Percentiles rank a stretch among this genome's conserved stretches.
phyloP scores from a whole-genome alignment of 2,797 vertebrate species.

The Malacoraja senta region DNA sequence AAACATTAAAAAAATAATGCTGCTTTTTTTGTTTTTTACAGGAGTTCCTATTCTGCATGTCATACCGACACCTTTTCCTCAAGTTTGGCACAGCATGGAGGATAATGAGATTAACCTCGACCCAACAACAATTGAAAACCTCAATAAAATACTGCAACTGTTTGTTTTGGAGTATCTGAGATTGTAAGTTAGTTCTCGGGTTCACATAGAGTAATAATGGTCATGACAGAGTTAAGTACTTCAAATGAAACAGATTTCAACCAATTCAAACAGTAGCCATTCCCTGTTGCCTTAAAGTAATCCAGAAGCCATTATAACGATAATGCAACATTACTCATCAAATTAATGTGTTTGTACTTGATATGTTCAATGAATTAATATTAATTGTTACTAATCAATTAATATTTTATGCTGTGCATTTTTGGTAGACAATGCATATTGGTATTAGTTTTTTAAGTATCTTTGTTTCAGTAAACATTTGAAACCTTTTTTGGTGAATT shows the following conservation, averaged over 20 bases:
- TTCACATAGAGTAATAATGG: background rate
- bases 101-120: slow-evolving; percentile 89
- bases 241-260: background rate
- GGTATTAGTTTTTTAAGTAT: background rate
- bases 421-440: background rate
- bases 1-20: background rate
- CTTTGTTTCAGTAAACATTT: background rate
- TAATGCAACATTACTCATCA: background rate
- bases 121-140: slow-evolving; percentile 69
- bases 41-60: slow-evolving; percentile 83
- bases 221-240: background rate
- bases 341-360: background rate
- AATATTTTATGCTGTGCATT: background rate
- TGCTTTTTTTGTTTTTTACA: slow-evolving; percentile 47
- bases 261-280: background rate
- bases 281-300: background rate
- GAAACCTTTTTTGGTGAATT: background rate
- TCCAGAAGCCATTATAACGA: background rate
- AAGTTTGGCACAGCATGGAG: slow-evolving; percentile 89
- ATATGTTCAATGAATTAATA: background rate
- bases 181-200: slow-evolving; percentile 47
- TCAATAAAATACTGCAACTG: slow-evolving; percentile 90
- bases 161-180: slow-evolving; percentile 92
- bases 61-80: slow-evolving; percentile 84
- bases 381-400: background rate